Evolutionary conservation across 2,113 vertebrate genomes (phyloP).

Genomic region (Scophthalmus maximus): DNA sequence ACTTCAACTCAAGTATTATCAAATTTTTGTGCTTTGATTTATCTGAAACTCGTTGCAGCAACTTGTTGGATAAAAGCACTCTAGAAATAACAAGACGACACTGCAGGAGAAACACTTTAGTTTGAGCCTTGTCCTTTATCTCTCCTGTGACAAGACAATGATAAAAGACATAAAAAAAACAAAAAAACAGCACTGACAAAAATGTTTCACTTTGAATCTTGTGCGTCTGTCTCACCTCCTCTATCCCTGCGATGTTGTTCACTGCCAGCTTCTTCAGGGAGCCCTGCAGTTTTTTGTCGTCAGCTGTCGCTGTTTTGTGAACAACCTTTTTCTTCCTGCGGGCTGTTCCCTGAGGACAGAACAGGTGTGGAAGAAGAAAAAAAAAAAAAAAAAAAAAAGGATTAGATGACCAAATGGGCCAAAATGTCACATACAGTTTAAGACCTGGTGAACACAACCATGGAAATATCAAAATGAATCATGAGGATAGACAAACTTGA

Average conservation of each 20-base stretch:
- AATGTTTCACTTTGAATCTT: neutral
- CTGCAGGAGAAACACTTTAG: neutral
- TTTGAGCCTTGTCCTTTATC: conserved; percentile 19
- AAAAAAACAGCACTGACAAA: neutral
- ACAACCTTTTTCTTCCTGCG: conserved; percentile 99
- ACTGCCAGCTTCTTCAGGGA: conserved; percentile 98
- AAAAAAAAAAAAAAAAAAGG: neutral
- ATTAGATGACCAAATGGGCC: neutral
- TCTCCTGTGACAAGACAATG: neutral
- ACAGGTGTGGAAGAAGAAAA: conserved; percentile 14
- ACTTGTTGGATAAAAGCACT: conserved; percentile 15
- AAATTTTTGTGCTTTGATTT: neutral
- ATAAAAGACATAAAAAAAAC: conserved; percentile 23
- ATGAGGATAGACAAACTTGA: no score
- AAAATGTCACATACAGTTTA: neutral
- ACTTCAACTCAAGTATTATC: neutral
- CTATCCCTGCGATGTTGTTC: conserved; percentile 98
- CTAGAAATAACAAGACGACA: neutral
- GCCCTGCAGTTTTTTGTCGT: conserved; percentile 98
- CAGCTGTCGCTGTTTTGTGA: conserved; percentile 97
- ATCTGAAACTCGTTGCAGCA: conserved; percentile 7
- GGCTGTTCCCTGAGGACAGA: conserved; percentile 88
- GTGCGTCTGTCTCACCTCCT: conserved; percentile 86
- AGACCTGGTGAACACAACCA: neutral
- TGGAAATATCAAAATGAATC: no score